Percentiles rank a stretch among this genome's conserved stretches.
phyloP scores from a whole-genome alignment of 2,888 invertebrate genomes.

The Zygaena filipendulae region DNA sequence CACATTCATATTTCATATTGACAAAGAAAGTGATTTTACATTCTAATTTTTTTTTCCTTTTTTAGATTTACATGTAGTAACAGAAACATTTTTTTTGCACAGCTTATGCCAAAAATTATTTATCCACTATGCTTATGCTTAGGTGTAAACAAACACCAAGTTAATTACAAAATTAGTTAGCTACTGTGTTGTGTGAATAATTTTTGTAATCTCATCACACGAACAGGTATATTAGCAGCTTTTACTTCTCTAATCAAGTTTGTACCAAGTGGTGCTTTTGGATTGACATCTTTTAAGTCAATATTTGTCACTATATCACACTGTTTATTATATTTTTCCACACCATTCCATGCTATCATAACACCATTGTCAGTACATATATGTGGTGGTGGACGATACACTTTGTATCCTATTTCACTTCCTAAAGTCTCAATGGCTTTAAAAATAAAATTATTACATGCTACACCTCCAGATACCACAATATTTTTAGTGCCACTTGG shows the following conservation, averaged over 20 bases:
- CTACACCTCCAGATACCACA: conserved; percentile 95
- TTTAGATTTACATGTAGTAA: too few relatives aligned
- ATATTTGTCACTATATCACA: conserved; percentile 55
- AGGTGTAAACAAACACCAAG: too few relatives aligned
- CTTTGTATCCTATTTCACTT: conserved; percentile 69
- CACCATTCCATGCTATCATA: conserved; percentile 99
- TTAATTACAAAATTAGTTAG: too few relatives aligned
- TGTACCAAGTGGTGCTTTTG: conserved; percentile 72
- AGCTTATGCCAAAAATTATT: too few relatives aligned
- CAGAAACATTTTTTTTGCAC: too few relatives aligned
- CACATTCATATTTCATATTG: too few relatives aligned
- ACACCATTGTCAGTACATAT: conserved; percentile 98
- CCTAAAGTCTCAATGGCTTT: conserved; percentile 76
- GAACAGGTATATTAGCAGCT: conserved; percentile 56
- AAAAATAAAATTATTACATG: conserved; percentile 89
- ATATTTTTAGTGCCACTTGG: conserved; percentile 60
- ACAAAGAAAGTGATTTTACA: too few relatives aligned
- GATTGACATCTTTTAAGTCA: conserved; percentile 68
- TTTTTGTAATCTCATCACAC: conserved; percentile 38
- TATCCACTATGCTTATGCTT: too few relatives aligned
- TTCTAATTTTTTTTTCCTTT: too few relatives aligned
- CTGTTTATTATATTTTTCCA: conserved; percentile 75
- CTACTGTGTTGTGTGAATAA: too few relatives aligned
- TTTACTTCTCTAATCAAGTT: conserved; percentile 68
- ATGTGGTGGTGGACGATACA: conserved; percentile 81